A percentile compares a stretch with the other conserved stretches of the same genome.
Conservation (phyloP, 2,888 invertebrate genomes). For the Sericinus montela region DNA sequence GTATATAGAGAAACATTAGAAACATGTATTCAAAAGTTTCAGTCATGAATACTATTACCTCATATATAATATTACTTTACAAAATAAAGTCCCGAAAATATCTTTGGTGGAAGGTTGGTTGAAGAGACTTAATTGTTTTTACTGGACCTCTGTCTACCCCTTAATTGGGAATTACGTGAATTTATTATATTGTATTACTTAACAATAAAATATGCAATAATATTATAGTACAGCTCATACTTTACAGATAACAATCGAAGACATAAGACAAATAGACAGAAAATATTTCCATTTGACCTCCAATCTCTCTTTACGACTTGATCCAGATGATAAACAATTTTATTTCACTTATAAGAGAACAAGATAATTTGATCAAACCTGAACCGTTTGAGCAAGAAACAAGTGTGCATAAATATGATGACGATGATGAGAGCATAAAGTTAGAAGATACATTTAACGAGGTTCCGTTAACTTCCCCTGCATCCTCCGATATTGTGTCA, state of each 20-base stretch:
- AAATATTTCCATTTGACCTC: slow-evolving; percentile 33
- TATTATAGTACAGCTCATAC: too few species aligned
- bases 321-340: slow-evolving; percentile 20
- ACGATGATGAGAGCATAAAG: slow-evolving; percentile 37
- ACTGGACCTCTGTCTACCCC: too few species aligned
- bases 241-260: slow-evolving; percentile 18
- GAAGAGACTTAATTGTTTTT: too few species aligned
- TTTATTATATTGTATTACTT: too few species aligned
- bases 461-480: background rate
- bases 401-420: slow-evolving; percentile 15
- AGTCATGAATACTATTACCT: too few species aligned
- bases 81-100: too few species aligned
- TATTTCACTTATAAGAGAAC: slow-evolving; percentile 17
- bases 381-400: slow-evolving; percentile 30
- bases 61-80: too few species aligned
- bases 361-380: slow-evolving; percentile 30
- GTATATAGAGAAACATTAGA: too few species aligned
- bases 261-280: slow-evolving; percentile 39
- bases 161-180: too few species aligned
- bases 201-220: too few species aligned
- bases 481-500: slow-evolving; percentile 28
- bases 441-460: slow-evolving; percentile 40
- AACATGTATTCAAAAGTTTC: too few species aligned
- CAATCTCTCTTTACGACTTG: slow-evolving; percentile 24
- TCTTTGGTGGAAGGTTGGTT: too few species aligned